These are phyloP conservation scores for Zaprionus davidi DNA, from an alignment of 1,140 invertebrate genomes.

Conservation along the genomic window DNA sequence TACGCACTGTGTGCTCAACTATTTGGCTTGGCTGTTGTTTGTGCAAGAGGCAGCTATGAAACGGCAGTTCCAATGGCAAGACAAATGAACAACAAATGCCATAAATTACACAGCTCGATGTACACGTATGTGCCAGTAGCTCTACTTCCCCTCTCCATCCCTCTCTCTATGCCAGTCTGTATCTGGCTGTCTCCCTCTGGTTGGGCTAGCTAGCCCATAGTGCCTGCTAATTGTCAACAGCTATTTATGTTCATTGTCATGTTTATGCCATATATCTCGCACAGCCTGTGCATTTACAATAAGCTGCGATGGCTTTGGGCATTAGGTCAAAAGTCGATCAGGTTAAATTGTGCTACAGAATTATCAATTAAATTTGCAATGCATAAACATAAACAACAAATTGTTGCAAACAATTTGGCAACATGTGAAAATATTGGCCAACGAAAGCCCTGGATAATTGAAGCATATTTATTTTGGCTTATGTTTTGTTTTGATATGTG, in stretches of 20 bases:
- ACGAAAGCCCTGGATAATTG: slow-evolving; percentile 51
- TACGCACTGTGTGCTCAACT: slow-evolving; percentile 64
- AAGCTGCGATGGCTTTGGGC: slow-evolving; percentile 40
- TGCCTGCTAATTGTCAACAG: slow-evolving; percentile 54
- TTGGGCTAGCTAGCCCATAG: slow-evolving; percentile 5
- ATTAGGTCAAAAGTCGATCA: slow-evolving; percentile 61
- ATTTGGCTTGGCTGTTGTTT: slow-evolving; percentile 52
- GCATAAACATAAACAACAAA: slow-evolving; percentile 39
- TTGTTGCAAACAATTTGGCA: slow-evolving; percentile 14
- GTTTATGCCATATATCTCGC: slow-evolving; percentile 52
- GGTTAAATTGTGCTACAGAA: slow-evolving; percentile 51
- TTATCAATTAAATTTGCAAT: slow-evolving; percentile 66
- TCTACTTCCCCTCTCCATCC: background rate
- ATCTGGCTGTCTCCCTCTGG: background rate
- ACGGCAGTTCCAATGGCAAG: slow-evolving; percentile 52
- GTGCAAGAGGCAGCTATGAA: slow-evolving; percentile 27
- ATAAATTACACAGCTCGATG: slow-evolving; percentile 73
- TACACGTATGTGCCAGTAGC: slow-evolving; percentile 27
- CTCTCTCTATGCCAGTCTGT: background rate
- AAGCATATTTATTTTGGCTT: slow-evolving; percentile 65
- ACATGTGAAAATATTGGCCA: background rate
- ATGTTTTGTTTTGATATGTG: background rate
- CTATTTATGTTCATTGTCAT: slow-evolving; percentile 57
- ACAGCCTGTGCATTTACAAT: slow-evolving; percentile 59
- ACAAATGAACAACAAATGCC: slow-evolving; percentile 79